Evolutionary conservation across 2,113 vertebrate species (phyloP), one percentile per base, ranked within the genome.

Genomic region (Saguinus imperator): DNA sequence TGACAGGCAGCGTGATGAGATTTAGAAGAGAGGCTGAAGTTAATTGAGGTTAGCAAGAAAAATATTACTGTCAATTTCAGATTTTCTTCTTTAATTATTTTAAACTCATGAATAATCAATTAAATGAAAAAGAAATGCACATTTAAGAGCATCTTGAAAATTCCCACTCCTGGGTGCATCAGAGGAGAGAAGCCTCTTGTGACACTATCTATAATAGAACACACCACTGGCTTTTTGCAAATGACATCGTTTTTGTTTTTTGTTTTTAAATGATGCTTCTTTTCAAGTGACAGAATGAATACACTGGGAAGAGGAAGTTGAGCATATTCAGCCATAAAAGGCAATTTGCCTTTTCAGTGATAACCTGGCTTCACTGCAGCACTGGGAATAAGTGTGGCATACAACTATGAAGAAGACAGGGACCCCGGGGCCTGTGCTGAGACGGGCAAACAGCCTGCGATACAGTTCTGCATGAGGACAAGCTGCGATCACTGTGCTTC

Each of bases 41-140:
- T 98, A 97, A 98, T 98, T 97, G 96, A 98, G 93, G 98, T 98
- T 97, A 98, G 95, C 89, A 81, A 97, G 92, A 95, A 95, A 97
- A 96, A 97, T 95, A 92, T 94, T 77, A 86, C 93, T 88, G 93
- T 97, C 97, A 73, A 92, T 95, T 96, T 94, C 76, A 75, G 86
- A 18, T 61, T 75, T 93, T 96, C 86, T 95, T 87, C 84, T 96
- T 89, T 89, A 96, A 97, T 96, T 96, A 97, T 97, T 97, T 97
- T 97, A 79, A 91, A 96, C 58, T 97, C 95, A 91, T 94, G 95
- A 97, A 97, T 96, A 95, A 94, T 97, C 96, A 96, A 90, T 92
- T 94, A 81, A 77, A 94, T 48, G n/a, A 91, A 85, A 96, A 94
- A 76, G 68, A 89, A 93, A 55, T 57, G 32, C 25, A 89, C 27